Percentiles rank a stretch among this genome's conserved stretches.
Conservation (phyloP, 2,113 vertebrate genomes). For the Microtus oregoni region DNA sequence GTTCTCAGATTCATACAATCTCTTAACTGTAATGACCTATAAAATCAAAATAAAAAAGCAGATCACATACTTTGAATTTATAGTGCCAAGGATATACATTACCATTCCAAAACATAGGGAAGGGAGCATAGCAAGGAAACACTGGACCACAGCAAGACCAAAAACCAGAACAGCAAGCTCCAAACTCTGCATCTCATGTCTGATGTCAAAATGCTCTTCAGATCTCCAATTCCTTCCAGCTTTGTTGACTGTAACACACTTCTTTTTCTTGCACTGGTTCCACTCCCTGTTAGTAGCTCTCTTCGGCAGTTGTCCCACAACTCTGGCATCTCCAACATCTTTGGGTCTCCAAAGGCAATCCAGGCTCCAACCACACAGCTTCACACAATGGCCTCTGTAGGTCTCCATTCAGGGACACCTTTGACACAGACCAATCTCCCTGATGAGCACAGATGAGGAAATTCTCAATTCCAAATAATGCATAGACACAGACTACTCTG, state of each 20-base stretch:
- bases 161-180: neutral
- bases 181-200: neutral
- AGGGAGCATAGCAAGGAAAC: neutral
- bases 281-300: neutral
- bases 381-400: neutral
- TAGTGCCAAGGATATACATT: neutral
- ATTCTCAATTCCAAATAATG: conserved; percentile 44
- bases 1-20: neutral
- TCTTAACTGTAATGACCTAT: neutral
- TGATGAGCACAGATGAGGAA: neutral
- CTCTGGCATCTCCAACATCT: neutral
- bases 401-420: neutral
- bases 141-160: neutral
- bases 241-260: neutral
- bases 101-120: neutral
- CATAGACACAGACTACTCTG: neutral
- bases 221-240: neutral
- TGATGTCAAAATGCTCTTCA: neutral
- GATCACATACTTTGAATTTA: neutral
- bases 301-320: neutral
- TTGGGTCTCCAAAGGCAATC: neutral
- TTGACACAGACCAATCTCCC: neutral
- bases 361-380: neutral
- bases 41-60: neutral
- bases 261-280: neutral